Evolutionary conservation across 2,888 invertebrate genomes (phyloP), one percentile per base, ranked within the genome.

Genomic region (Sussaba pulchella): DNA sequence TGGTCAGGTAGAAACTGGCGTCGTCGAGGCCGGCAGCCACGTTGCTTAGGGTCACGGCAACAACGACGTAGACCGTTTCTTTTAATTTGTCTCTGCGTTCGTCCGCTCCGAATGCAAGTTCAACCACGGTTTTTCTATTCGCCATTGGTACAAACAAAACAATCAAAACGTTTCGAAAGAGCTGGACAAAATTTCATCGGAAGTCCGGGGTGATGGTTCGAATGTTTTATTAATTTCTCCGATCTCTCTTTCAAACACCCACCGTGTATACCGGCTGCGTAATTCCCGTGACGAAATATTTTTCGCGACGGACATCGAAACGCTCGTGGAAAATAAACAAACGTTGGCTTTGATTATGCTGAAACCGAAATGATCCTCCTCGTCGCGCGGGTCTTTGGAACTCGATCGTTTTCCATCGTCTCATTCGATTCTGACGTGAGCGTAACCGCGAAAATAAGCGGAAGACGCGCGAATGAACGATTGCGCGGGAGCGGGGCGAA

Each of bases 401-500:
- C 14, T 10, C 10, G 1, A 6, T 19, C 50, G 10, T 24, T 24
- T 24, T 52, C 24, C 26, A 26, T 36, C 24, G 8, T 54, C 21
- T 21, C 19, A 19, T n/a, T 26, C 31, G n/a, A 45, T 17, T 8
- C 8, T 14, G 4, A 0, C 45, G 39, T 26, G 43, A 10, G 45
- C 36, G 47, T 45, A 26, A 12, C 43, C 17, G 31, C 54, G 59
- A 31, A 31, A 26, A 70, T 17, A 14, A 31, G 31, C 31, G 59
- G 31, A 31, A 43, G 26, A 14, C 26, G 26, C 17, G 54, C 64
- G 54, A 45, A 61, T 47, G 9, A 61, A 43, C 19, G 10, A 63
- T 39, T 43, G 43, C 5, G 24, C n/a, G 67, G 59, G 54, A 12
- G 26, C 43, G 43, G 26, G 57, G 31, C 19, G 12, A 36, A 26